Base-by-base conservation (phyloP, 2,888 invertebrate genomes). In the Parnassius orleans region DNA sequence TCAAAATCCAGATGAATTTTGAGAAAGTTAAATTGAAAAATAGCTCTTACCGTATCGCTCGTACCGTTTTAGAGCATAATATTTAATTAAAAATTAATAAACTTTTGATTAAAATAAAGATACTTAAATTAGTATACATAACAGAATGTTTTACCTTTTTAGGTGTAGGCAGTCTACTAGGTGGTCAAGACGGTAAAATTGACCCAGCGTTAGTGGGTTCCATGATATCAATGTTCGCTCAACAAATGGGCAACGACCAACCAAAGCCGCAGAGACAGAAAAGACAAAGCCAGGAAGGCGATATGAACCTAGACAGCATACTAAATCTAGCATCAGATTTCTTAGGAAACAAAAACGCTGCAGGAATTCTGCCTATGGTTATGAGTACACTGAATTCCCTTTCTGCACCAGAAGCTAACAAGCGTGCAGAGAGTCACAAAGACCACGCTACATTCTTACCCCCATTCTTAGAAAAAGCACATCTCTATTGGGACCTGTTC, bases 401-500 rank as follows among this genome's bases (percentile, higher is more conserved):
- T 65, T 90, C 93, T 9, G 94, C 94, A 9, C 92, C 93, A 10
- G 94, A 95, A 69, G 93, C 94, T 0, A 81, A 93, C 57, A 92
- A 93, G 65, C 89, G 93, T 0, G 93, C 93, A 44, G 92, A 93
- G 19, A 92, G 92, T 0, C 95, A 95, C 73, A 94, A 94, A 60
- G 94, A 93, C 51, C 96, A 96, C 70, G 93, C 95, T 0, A 93
- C 94, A 80, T 94, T 95, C 70, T 81, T 96, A 66, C 96, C 96
- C 0, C 96, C 64, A 74, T 95, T 81, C 76, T 94, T 80, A 19
- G 90, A 90, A 62, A 90, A 95, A 68, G 78, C 94, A 1, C 96
- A 96, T 78, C 84, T 96, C 1, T 93, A 95, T 73, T 96, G 96
- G 94, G 96, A 96, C 68, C 93, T 96, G 66, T 96, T 96, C 74